These are phyloP conservation scores for Microcebus griseorufus DNA, from an alignment of 2,113 vertebrate species.

Conservation along the genomic window DNA sequence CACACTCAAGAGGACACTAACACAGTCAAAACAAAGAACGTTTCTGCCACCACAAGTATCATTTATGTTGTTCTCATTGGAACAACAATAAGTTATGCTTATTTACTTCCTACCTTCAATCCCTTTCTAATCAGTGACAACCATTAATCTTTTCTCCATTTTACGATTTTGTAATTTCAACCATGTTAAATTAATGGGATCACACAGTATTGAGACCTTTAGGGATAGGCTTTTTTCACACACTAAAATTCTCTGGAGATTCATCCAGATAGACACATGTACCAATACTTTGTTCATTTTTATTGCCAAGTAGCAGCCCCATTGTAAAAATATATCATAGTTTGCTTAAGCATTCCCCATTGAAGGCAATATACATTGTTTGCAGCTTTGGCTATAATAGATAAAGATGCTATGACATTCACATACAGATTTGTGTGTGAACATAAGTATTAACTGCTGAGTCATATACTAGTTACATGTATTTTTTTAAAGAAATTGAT, in stretches of 20 bases:
- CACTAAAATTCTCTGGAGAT: neutral
- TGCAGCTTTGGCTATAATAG: neutral
- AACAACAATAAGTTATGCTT: neutral
- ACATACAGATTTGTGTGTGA: neutral
- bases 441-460: neutral
- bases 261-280: neutral
- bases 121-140: neutral
- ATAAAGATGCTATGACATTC: neutral
- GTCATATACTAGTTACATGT: neutral
- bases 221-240: neutral
- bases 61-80: neutral
- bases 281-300: neutral
- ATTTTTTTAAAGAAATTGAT: neutral
- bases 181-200: neutral
- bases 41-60: neutral
- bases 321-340: neutral
- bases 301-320: neutral
- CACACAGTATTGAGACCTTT: neutral
- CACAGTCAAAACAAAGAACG: neutral
- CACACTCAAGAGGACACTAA: neutral
- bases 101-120: neutral
- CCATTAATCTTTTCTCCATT: neutral
- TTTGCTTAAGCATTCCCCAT: neutral
- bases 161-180: neutral
- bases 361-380: neutral